phyloP scores from a whole-genome alignment of 1,140 invertebrate species.

The Fopius arisanus region DNA sequence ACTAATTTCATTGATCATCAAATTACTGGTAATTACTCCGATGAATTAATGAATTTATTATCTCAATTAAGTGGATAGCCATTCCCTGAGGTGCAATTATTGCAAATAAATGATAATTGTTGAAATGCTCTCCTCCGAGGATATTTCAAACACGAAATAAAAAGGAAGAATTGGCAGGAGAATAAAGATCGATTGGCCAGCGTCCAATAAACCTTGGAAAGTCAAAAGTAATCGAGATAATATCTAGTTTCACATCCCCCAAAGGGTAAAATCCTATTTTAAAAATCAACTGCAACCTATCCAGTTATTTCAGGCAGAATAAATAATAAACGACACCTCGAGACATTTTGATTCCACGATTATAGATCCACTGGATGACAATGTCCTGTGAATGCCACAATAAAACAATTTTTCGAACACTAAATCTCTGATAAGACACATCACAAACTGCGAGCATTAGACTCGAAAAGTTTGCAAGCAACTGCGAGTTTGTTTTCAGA shows the following conservation, averaged over 20 bases:
- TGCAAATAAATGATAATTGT: background rate
- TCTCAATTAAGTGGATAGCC: too few species aligned
- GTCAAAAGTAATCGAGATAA: background rate
- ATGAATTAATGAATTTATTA: too few species aligned
- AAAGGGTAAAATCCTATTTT: background rate
- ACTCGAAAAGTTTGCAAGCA: background rate
- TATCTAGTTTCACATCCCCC: background rate
- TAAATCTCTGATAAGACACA: background rate
- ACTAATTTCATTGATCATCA: too few species aligned
- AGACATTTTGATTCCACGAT: background rate
- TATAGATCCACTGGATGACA: background rate
- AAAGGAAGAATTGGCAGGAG: slow-evolving; percentile 9
- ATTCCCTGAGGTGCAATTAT: too few species aligned
- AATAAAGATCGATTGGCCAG: slow-evolving; percentile 35
- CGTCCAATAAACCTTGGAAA: slow-evolving; percentile 18
- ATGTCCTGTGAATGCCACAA: background rate
- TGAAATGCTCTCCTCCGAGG: background rate
- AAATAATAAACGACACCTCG: background rate
- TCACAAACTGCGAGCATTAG: background rate
- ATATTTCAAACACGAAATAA: background rate
- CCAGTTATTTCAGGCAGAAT: slow-evolving; percentile 4
- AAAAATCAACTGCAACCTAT: background rate
- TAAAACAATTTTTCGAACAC: background rate
- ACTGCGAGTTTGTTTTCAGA: slow-evolving; percentile 3
- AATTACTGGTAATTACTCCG: too few species aligned